phyloP scores from a whole-genome alignment of 2,113 vertebrate species.

The Ictalurus furcatus region DNA sequence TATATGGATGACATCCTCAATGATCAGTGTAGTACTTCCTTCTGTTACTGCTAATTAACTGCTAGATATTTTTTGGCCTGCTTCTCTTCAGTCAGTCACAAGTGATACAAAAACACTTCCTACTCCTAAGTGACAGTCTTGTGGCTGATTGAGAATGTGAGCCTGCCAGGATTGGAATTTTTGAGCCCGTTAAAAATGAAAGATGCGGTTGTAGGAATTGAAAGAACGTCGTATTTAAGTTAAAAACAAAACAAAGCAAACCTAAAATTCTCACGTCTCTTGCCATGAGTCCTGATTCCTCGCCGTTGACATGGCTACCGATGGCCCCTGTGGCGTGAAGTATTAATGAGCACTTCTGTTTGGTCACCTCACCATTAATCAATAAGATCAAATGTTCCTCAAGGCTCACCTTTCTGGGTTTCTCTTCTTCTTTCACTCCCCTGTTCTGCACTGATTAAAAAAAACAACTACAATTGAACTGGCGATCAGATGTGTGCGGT shows the following conservation, averaged over 20 bases:
- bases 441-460: neutral
- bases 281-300: neutral
- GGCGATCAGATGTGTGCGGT: constrained; percentile 22
- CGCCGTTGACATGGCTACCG: constrained; percentile 23
- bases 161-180: neutral
- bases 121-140: constrained; percentile 1
- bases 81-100: neutral
- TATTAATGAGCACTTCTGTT: constrained; percentile 26
- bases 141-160: neutral
- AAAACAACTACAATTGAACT: neutral
- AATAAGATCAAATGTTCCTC: constrained; percentile 30
- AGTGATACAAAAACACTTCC: constrained; percentile 19
- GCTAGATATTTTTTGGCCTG: neutral
- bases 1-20: neutral
- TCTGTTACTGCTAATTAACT: constrained; percentile 14
- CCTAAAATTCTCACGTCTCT: neutral
- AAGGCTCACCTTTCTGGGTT: neutral
- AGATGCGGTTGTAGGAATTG: neutral
- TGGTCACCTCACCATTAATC: constrained; percentile 41
- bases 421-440: neutral
- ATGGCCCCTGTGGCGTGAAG: constrained; percentile 12
- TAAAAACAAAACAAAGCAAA: neutral
- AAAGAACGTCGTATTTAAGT: neutral
- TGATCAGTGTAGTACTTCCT: neutral
- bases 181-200: neutral